phyloP scores from a whole-genome alignment of 2,113 vertebrate species.

The Microtus richardsoni region DNA sequence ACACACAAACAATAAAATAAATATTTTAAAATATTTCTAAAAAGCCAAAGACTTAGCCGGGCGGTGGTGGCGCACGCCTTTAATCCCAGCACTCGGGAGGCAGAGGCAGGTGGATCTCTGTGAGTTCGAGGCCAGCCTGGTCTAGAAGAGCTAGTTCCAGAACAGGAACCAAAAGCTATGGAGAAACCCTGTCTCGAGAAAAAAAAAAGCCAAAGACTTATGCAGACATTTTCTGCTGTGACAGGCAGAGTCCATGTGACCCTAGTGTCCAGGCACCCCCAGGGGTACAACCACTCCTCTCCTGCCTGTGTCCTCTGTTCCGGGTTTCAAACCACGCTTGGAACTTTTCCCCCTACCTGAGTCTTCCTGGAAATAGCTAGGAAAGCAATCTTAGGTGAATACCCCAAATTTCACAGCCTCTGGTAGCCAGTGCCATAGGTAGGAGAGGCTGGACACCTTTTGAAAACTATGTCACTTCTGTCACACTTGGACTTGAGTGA shows the following conservation, averaged over 20 bases:
- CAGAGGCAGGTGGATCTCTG: too few relatives aligned
- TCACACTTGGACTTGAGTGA: neutral
- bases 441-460: neutral
- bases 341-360: neutral
- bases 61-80: too few relatives aligned
- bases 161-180: too few relatives aligned
- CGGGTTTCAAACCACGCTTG: neutral
- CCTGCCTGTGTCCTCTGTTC: neutral
- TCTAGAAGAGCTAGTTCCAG: too few relatives aligned
- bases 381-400: neutral
- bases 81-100: too few relatives aligned
- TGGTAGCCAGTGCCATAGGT: neutral
- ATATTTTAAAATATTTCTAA: neutral
- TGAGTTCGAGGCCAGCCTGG: too few relatives aligned
- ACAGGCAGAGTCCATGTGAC: conserved; percentile 5
- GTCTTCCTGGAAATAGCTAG: neutral
- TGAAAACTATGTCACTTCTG: conserved; percentile 2
- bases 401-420: neutral
- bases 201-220: neutral
- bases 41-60: neutral
- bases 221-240: neutral
- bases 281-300: neutral
- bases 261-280: neutral
- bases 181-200: too few relatives aligned
- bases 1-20: neutral